Base-by-base conservation (phyloP, 2,888 invertebrate genomes). In the Heliconius hortense region DNA sequence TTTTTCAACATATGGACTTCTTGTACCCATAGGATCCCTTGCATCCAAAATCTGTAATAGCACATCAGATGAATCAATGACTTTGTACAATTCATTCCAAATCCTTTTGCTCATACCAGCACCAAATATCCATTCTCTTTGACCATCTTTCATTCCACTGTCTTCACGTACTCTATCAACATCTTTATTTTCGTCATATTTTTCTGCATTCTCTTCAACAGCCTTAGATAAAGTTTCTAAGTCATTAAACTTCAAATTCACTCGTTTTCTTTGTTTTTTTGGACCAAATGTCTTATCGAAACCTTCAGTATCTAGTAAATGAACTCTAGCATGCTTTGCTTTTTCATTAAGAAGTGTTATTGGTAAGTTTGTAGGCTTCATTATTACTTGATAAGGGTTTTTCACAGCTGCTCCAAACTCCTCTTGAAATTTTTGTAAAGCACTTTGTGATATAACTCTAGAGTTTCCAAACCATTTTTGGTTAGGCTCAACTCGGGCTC, bases 401-500 rank as follows among this genome's bases (percentile, higher is more conserved):
- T 97, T 98, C 73, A 98, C 95, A 48, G 97, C 99, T 84, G 97
- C 97, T 26, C 98, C 98, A 87, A 99, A 96, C 91, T 99, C 99
- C 63, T 97, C 97, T 94, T 99, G 97, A 85, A 98, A 98, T 86
- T 97, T 97, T 89, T 98, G 98, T 48, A 98, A 86, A 0, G 97
- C 96, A 84, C 95, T 96, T 91, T 99, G 99, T 0, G 98, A 97
- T 81, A 99, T 98, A 0, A 99, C 99, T 79, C 99, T 95, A 0
- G 99, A 99, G 88, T 99, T 99, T 24, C 99, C 99, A 90, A 99
- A 99, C 99, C 99, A 99, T 88, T 97, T 98, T 84, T 98, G 98
- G 82, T 98, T 99, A 3, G 99, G 99, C 90, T 99, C 99, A 0
- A 99, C 98, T 77, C 99, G 95, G 48, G 99, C 98, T 86, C 97